phyloP scores from a whole-genome alignment of 2,888 invertebrate species.

The Brachyptera putata region DNA sequence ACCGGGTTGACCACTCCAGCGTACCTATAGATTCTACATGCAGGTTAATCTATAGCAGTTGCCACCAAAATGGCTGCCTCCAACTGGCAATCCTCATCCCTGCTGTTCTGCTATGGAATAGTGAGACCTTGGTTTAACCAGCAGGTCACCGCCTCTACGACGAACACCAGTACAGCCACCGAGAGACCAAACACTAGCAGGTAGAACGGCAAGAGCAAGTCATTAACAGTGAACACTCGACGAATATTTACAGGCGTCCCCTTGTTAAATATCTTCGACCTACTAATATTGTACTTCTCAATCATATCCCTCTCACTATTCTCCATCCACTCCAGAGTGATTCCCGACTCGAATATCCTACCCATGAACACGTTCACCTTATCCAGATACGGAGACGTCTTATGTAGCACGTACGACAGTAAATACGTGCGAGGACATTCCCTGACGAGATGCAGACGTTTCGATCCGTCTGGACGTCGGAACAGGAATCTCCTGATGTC shows the following conservation, averaged over 20 bases:
- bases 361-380: conserved; percentile 40
- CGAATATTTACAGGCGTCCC: not conserved
- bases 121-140: too few relatives aligned
- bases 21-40: too few relatives aligned
- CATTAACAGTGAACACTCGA: not conserved
- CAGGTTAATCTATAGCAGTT: too few relatives aligned
- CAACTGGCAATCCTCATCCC: too few relatives aligned
- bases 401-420: conserved; percentile 46
- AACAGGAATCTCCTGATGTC: not conserved
- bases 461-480: conserved; percentile 37
- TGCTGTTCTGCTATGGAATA: too few relatives aligned
- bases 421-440: conserved; percentile 48
- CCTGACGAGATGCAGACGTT: conserved; percentile 45
- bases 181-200: not conserved
- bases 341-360: conserved; percentile 13
- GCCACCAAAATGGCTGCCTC: too few relatives aligned
- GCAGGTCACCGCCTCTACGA: not conserved
- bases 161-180: not conserved
- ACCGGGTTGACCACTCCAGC: too few relatives aligned
- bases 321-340: conserved; percentile 15
- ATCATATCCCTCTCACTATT: not conserved
- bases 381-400: conserved; percentile 44
- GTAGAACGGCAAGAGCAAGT: conserved; percentile 18
- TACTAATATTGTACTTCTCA: not conserved
- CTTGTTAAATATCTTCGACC: not conserved